Base-by-base conservation (phyloP, 2,888 invertebrate species). In the Rotaria socialis region DNA sequence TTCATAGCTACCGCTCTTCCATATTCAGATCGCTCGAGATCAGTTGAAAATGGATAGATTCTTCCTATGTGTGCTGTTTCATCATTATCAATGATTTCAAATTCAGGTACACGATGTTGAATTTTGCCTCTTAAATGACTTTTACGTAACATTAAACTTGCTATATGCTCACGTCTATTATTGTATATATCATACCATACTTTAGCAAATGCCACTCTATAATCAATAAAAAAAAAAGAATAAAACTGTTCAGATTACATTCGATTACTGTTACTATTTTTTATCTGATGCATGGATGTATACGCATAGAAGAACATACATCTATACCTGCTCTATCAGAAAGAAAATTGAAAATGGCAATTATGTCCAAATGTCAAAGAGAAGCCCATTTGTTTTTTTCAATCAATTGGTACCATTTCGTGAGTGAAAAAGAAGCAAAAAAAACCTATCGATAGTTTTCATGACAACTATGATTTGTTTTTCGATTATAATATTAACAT, bases 11-110 rank as follows among this genome's bases (percentile, higher is more conserved):
- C 80, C 5, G 80, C 80, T n/a, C n/a, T 24, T 47, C 47, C 43
- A 47, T 80, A 80, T 47, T 80, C 80, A 0, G 80, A 7, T 24
- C 43, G 24, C 47, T 80, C 80, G n/a, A 47, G 43, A 47, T 80
- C 47, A 47, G 80, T 80, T n/a, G 47, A 47, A 47, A 24, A 80
- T n/a, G 47, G 80, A 80, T 47, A 24, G 0, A 80, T 80, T n/a
- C 80, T 24, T 80, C 80, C 80, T 14, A 80, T 80, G 24, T n/a
- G 14, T n/a, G 47, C 47, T 47, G 10, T 47, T 80, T 80, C 80
- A 80, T 80, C 80, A 80, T 22, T n/a, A 80, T n/a, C 47, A 80
- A 80, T 80, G 11, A 80, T 47, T 47, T 80, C 80, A n/a, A 80
- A 80, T 47, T 80, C 80, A 24, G 80, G 80, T n/a, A 80, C 47